Percentiles rank a stretch among this genome's conserved stretches.
Conservation (phyloP, 37 sponge, comb jelly and placozoan genomes). For the Lycopodina hypogea region DNA sequence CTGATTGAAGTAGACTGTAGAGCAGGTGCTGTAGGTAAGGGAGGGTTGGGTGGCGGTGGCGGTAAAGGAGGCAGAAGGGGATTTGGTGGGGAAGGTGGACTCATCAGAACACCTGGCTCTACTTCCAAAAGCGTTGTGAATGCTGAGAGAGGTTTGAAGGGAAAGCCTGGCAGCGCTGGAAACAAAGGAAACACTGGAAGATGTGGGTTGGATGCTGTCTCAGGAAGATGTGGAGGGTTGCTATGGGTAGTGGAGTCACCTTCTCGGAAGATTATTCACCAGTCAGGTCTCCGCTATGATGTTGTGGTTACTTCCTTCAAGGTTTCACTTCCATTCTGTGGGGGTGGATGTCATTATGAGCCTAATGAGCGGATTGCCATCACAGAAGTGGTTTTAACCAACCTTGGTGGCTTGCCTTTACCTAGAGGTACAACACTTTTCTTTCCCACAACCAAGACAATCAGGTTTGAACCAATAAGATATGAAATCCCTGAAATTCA, state of each 20-base stretch:
- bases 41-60: constrained; percentile 45
- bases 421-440: constrained; percentile 63
- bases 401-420: constrained; percentile 63
- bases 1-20: constrained; percentile 69
- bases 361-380: constrained; percentile 43
- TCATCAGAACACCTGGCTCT: constrained; percentile 1
- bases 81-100: constrained; percentile 58
- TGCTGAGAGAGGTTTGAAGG: constrained; percentile 15
- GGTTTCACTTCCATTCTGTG: neutral
- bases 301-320: constrained; percentile 27
- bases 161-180: constrained; percentile 50
- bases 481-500: constrained; percentile 53
- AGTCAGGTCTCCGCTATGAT: constrained; percentile 41
- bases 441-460: constrained; percentile 60
- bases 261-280: constrained; percentile 6
- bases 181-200: constrained; percentile 10
- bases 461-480: constrained; percentile 64
- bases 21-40: constrained; percentile 46
- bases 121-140: neutral
- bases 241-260: constrained; percentile 42
- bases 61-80: constrained; percentile 68
- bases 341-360: constrained; percentile 26
- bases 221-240: constrained; percentile 45
- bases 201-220: constrained; percentile 27
- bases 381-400: constrained; percentile 20